These are phyloP conservation scores for Gadus chalcogrammus DNA, from an alignment of 2,113 vertebrate genomes.

Conservation along the genomic window DNA sequence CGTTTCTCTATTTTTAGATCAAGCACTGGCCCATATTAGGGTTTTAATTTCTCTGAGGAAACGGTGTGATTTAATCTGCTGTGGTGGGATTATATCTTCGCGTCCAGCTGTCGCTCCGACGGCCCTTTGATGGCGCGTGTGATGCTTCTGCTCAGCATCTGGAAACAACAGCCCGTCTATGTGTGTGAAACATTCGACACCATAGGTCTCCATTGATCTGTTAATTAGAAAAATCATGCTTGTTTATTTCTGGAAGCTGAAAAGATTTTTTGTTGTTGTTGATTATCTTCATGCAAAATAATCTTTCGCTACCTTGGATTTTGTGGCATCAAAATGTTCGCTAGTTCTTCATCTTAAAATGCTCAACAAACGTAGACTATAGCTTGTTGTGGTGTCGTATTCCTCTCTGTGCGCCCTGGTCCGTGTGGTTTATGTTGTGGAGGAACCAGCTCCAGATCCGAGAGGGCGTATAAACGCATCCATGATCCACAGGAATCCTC, in stretches of 20 bases:
- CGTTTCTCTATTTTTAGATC: background rate
- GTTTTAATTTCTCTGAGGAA: constrained; percentile 18
- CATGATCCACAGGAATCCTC: constrained; percentile 83
- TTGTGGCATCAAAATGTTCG: too few relatives aligned
- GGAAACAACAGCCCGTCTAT: constrained; percentile 59
- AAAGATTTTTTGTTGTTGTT: too few relatives aligned
- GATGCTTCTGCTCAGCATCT: constrained; percentile 60
- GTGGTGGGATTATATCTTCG: constrained; percentile 45
- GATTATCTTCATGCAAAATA: too few relatives aligned
- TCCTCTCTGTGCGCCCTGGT: constrained; percentile 1
- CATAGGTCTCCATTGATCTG: constrained; percentile 16
- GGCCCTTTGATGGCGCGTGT: constrained; percentile 60
- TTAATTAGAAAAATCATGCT: constrained; percentile 13
- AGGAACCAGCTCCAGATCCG: constrained; percentile 45
- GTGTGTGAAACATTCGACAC: constrained; percentile 41
- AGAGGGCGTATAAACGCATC: constrained; percentile 60
- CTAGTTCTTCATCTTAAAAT: too few relatives aligned
- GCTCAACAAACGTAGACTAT: too few relatives aligned
- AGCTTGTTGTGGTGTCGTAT: too few relatives aligned
- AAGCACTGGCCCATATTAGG: constrained; percentile 6
- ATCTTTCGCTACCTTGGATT: too few relatives aligned
- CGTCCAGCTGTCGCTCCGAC: constrained; percentile 64
- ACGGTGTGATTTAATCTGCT: constrained; percentile 38
- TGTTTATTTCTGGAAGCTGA: constrained; percentile 11
- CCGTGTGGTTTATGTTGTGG: constrained; percentile 26